Conservation (phyloP, 2,888 invertebrate genomes). For the Morinoia aosen region DNA sequence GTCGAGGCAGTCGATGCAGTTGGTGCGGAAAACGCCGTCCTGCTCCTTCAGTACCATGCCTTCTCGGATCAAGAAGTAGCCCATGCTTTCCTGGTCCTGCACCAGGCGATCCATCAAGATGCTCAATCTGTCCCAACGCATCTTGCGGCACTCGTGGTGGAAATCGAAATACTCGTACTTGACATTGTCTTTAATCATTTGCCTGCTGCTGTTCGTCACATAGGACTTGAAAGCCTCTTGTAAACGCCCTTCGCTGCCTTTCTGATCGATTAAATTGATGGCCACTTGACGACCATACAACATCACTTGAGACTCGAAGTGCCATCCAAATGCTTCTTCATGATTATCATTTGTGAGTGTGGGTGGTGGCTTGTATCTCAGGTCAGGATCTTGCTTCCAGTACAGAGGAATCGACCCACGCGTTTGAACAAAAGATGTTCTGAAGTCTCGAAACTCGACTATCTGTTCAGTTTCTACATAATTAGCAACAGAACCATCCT, state of each 20-base stretch:
- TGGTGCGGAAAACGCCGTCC: constrained; percentile 94
- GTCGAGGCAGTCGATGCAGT: constrained; percentile 98
- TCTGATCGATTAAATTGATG: constrained; percentile 87
- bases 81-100: constrained; percentile 80
- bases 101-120: constrained; percentile 89
- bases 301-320: constrained; percentile 81
- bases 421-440: constrained; percentile 91
- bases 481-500: constrained; percentile 92
- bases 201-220: constrained; percentile 72
- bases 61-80: constrained; percentile 87
- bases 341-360: constrained; percentile 80
- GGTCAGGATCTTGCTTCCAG: constrained; percentile 94
- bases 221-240: constrained; percentile 82
- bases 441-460: constrained; percentile 84
- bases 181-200: constrained; percentile 68
- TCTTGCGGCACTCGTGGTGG: constrained; percentile 94
- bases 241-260: constrained; percentile 81
- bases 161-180: constrained; percentile 98
- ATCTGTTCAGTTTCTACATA: constrained; percentile 99
- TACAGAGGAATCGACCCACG: constrained; percentile 95
- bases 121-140: constrained; percentile 94
- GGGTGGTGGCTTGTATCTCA: constrained; percentile 86
- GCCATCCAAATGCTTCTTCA: constrained; percentile 84
- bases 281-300: constrained; percentile 91
- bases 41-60: constrained; percentile 79